Evolutionary conservation across 2,113 vertebrate species (phyloP).

Genomic region (Plecturocebus donacophilus): DNA sequence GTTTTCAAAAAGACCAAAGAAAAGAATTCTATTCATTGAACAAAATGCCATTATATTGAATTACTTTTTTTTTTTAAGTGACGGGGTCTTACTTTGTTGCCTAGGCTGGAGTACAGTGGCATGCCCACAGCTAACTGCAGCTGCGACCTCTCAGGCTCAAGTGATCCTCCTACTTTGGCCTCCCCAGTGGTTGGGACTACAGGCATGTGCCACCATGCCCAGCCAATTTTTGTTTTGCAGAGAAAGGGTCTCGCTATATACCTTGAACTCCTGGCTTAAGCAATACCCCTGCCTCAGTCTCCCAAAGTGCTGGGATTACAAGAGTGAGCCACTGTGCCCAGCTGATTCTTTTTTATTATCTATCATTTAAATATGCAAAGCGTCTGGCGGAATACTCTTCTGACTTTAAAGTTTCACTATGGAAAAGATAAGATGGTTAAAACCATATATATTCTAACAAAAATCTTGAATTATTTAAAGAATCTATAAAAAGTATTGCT

Average conservation of each 20-base stretch:
- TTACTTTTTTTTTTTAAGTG: not conserved
- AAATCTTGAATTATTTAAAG: slow-evolving; percentile 10
- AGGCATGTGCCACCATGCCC: too few species aligned
- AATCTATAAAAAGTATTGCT: not conserved
- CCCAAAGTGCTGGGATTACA: too few species aligned
- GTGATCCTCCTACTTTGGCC: too few species aligned
- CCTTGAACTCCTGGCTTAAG: too few species aligned
- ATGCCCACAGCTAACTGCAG: too few species aligned
- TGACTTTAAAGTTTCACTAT: not conserved
- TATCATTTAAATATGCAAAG: not conserved
- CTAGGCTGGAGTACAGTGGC: too few species aligned
- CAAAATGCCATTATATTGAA: not conserved
- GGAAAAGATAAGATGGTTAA: slow-evolving; percentile 12
- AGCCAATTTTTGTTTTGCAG: not conserved
- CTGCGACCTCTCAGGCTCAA: too few species aligned
- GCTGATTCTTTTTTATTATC: not conserved
- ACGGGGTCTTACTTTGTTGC: too few species aligned
- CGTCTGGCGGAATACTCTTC: not conserved
- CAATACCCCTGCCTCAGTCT: too few species aligned
- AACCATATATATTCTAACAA: not conserved
- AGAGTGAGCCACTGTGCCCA: too few species aligned
- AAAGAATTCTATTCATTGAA: slow-evolving; percentile 1
- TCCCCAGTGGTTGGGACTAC: too few species aligned
- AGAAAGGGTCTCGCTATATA: too few species aligned
- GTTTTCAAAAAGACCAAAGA: not conserved